These are phyloP conservation scores for Portevinia maculata DNA, from an alignment of 2,888 invertebrate genomes.

Conservation along the genomic window DNA sequence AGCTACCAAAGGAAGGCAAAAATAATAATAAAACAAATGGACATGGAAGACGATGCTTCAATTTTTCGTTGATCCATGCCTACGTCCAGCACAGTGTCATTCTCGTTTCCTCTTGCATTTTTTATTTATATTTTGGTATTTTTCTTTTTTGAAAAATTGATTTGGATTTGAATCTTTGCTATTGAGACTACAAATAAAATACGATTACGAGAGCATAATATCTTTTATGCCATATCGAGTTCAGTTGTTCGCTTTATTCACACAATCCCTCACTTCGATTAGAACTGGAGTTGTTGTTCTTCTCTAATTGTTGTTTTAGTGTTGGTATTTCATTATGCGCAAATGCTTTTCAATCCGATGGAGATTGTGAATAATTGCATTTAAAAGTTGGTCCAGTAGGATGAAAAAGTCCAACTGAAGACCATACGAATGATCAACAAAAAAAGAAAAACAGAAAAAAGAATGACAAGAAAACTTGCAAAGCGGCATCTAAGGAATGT, in stretches of 20 bases:
- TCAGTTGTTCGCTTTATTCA: background rate
- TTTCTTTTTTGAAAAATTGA: slow-evolving; percentile 25
- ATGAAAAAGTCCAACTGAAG: background rate
- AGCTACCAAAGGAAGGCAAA: background rate
- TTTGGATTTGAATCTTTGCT: slow-evolving; percentile 47
- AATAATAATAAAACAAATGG: slow-evolving; percentile 38
- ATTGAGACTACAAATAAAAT: too few species aligned
- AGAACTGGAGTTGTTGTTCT: background rate
- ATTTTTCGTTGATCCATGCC: slow-evolving; percentile 21
- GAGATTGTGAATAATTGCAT: slow-evolving; percentile 57
- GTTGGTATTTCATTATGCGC: slow-evolving; percentile 55
- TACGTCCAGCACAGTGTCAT: background rate
- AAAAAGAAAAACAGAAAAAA: background rate
- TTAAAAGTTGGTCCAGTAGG: slow-evolving; percentile 37
- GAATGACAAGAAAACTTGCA: background rate
- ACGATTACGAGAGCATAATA: too few species aligned
- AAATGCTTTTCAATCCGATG: slow-evolving; percentile 50
- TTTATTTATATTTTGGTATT: slow-evolving; percentile 21
- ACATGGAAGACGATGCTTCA: slow-evolving; percentile 30
- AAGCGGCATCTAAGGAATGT: slow-evolving; percentile 16
- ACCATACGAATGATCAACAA: background rate
- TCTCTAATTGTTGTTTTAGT: slow-evolving; percentile 58
- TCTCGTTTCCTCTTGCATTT: slow-evolving; percentile 2
- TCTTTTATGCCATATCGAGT: too few species aligned
- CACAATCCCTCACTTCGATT: background rate